Base-by-base conservation (phyloP, 2,888 invertebrate species). In the Hyalella azteca region DNA sequence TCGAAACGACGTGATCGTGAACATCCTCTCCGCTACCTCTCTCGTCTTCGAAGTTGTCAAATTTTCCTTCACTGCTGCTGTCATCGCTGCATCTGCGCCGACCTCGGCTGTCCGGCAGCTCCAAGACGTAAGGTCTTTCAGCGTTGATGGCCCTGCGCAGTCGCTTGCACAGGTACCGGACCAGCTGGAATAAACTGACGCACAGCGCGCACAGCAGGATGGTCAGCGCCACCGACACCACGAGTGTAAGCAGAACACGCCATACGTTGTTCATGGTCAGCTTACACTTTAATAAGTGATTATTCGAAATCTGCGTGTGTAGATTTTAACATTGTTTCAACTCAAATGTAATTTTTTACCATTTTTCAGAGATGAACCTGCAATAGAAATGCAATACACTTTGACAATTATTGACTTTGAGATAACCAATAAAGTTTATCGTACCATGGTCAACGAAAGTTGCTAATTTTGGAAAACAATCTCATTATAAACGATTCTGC, bases 91-190 rank as follows among this genome's bases (percentile, higher is more conserved):
- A 29, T 13, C 36, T 39, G 13, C 66, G 32, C 5, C 19, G 36
- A 0, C 66, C 36, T 13, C 54, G 13, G 19, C 19, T 11, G 39
- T 39, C 36, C 15, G 66, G 36, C 7, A 66, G 36, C 66, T 32
- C 66, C 2, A 66, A n/a, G 66, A 66, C 66, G 66, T 66, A 66
- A 0, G 66, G 66, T 39, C 66, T 66, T 66, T 66, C 29, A 36
- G 15, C 36, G 36, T 66, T 32, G 36, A 66, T 22, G 4, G 66
- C 66, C 0, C 66, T 32, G 32, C n/a, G 19, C n/a, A 66, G 39
- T 19, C 19, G 19, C 36, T 66, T 66, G 66, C 66, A 66, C 11
- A 66, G 66, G 7, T 22, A 29, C 9, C 54, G 54, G 26, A 54
- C 26, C 26, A 54, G 54, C 19, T 36, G 32, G 32, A 66, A 36